Conservation (phyloP, 2,888 invertebrate species). For the Pediacus dermestoides region DNA sequence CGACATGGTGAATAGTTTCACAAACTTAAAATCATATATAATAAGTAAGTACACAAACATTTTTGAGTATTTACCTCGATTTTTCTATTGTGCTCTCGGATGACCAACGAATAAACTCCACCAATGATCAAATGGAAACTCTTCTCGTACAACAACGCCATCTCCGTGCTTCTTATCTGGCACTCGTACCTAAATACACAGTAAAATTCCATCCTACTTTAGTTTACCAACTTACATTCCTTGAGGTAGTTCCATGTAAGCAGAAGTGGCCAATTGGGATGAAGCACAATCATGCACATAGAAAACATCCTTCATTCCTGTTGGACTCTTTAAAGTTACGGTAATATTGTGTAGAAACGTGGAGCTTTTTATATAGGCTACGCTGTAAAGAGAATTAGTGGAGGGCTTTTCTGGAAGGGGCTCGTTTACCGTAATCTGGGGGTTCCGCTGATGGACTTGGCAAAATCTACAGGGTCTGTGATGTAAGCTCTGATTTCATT, state of each 20-base stretch:
- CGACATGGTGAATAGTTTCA: conserved; percentile 59
- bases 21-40: conserved; percentile 43
- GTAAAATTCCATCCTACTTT: not conserved
- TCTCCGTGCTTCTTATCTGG: conserved; percentile 30
- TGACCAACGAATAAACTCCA: conserved; percentile 57
- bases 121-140: conserved; percentile 46
- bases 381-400: conserved; percentile 33
- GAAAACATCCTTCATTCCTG: conserved; percentile 54
- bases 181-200: conserved; percentile 39
- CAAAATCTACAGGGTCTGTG: conserved; percentile 57
- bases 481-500: conserved; percentile 53
- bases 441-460: conserved; percentile 59
- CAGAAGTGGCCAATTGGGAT: conserved; percentile 56
- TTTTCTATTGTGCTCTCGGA: conserved; percentile 41
- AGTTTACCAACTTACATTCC: conserved; percentile 50
- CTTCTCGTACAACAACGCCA: conserved; percentile 27
- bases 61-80: conserved; percentile 44
- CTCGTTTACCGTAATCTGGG: conserved; percentile 58
- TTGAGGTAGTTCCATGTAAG: conserved; percentile 58
- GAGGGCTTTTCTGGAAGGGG: not conserved
- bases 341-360: conserved; percentile 40
- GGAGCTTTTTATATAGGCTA: conserved; percentile 43
- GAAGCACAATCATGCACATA: conserved; percentile 51
- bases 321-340: conserved; percentile 38
- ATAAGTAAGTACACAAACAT: not conserved